Evolutionary conservation across 2,888 invertebrate genomes (phyloP).

Genomic region (Brachynemurus nebulosus): DNA sequence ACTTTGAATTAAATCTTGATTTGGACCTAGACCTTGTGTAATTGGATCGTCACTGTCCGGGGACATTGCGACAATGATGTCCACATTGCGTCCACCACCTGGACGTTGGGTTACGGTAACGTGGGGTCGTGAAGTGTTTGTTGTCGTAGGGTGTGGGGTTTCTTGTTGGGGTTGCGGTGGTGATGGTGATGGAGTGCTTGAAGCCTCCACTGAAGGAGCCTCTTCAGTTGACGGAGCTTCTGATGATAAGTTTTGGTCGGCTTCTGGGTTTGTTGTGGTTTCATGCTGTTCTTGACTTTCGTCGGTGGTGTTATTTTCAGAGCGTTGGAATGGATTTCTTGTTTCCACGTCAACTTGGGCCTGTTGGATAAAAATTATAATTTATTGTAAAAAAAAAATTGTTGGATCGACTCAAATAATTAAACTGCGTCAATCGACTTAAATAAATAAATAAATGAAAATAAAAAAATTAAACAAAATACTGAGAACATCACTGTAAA

Average conservation of each 20-base stretch:
- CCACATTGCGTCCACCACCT: slow-evolving; percentile 3
- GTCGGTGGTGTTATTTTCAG: background rate
- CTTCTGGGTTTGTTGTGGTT: background rate
- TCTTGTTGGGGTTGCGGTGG: background rate
- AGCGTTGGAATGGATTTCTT: background rate
- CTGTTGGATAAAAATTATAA: background rate
- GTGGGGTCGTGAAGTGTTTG: background rate
- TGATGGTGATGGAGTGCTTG: slow-evolving; percentile 6
- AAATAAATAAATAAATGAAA: too few relatives aligned
- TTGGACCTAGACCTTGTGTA: background rate
- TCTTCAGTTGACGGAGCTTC: slow-evolving; percentile 4
- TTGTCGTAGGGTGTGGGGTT: slow-evolving; percentile 18
- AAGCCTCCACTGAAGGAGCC: slow-evolving; percentile 10
- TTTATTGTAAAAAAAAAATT: background rate
- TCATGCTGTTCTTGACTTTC: background rate
- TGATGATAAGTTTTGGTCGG: background rate
- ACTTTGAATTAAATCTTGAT: slow-evolving; percentile 5
- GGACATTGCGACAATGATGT: slow-evolving; percentile 8
- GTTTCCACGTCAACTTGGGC: slow-evolving; percentile 9
- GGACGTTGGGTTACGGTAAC: slow-evolving; percentile 2
- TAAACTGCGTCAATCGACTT: too few relatives aligned
- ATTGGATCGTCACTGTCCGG: slow-evolving; percentile 3
- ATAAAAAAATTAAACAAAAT: background rate
- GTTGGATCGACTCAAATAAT: too few relatives aligned
- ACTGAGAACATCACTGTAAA: background rate